Evolutionary conservation across 2,888 invertebrate species (phyloP).

Genomic region (Tetheella fluctuosa): DNA sequence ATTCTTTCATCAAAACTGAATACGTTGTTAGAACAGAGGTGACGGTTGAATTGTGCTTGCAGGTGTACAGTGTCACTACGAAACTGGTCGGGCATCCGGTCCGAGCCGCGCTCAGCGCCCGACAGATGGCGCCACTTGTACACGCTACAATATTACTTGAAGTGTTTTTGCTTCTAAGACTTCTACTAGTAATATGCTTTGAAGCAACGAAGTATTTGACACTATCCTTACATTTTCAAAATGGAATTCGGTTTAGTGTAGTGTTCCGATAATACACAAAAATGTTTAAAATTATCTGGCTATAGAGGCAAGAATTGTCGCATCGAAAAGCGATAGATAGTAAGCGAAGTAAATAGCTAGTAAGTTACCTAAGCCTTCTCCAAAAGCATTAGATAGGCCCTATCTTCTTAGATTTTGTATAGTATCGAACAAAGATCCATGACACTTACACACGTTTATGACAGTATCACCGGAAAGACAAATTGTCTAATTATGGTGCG

Average conservation of each 20-base stretch:
- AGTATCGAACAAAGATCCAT: too few species aligned
- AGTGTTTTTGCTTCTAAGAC: not conserved
- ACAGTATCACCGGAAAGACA: constrained; percentile 52
- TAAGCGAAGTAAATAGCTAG: too few species aligned
- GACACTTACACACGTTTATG: too few species aligned
- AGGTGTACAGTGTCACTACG: constrained; percentile 76
- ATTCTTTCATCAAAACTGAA: constrained; percentile 34
- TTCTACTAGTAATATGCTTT: not conserved
- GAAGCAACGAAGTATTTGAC: not conserved
- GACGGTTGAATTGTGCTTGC: constrained; percentile 54
- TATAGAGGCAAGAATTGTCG: too few species aligned
- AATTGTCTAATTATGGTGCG: constrained; percentile 70
- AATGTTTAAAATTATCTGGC: too few species aligned
- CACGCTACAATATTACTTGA: constrained; percentile 9
- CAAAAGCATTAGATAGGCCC: too few species aligned
- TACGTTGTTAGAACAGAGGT: constrained; percentile 43
- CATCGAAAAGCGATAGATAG: too few species aligned
- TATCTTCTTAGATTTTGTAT: too few species aligned
- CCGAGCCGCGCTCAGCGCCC: constrained; percentile 49
- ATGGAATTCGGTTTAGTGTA: not conserved
- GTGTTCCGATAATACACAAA: constrained; percentile 25
- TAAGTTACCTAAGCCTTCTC: too few species aligned
- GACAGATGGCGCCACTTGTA: constrained; percentile 74
- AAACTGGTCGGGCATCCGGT: constrained; percentile 83
- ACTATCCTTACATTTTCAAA: not conserved